Base-by-base conservation (phyloP, 1,140 invertebrate genomes). In the Ceratina calcarata region DNA sequence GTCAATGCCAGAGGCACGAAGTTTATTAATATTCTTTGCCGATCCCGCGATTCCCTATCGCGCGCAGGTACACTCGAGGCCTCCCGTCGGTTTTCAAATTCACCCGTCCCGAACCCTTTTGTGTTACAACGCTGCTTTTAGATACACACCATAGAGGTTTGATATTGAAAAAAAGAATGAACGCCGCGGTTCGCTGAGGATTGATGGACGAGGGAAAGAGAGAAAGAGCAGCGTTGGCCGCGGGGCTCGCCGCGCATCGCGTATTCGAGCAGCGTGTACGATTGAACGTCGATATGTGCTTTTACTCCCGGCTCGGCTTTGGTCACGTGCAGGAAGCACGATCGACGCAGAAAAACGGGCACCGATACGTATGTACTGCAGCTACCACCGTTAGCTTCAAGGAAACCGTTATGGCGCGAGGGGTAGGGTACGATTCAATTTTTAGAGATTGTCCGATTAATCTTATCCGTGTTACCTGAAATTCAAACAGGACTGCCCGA, bases 201-300 rank as follows among this genome's bases (percentile, higher is more conserved):
- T 67, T 57, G 73, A 76, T 68, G 65, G 78, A 58, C 57, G 51
- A 76, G 74, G 65, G 20, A 71, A 45, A 24, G 15, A 55, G 53
- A 55, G 53, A 53, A 16, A 16, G 13, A 55, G 53, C 15, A 12
- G 12, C 18, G 57, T 20, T 15, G 57, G n/a, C 66, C 32, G 45
- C 51, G 61, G 53, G 53, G 18, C 37, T 37, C 20, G 3, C 16
- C 20, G 58, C n/a, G 69, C 73, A 83, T 85, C 74, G 67, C 37
- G 76, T 79, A 87, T 83, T 74, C 81, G 74, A 71, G 65, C 65
- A 45, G 22, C 64, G 85, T 80, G 73, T 76, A 65, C 86, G 85
- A 88, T 86, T 86, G 69, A 85, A 85, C 80, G 82, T 86, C 84
- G 84, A 82, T 84, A 81, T 71, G 71, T 74, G 69, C 72, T 67